Evolutionary conservation across 2,113 vertebrate genomes (phyloP), one percentile per base, ranked within the genome.

Genomic region (Poeciliopsis turrubarensis): DNA sequence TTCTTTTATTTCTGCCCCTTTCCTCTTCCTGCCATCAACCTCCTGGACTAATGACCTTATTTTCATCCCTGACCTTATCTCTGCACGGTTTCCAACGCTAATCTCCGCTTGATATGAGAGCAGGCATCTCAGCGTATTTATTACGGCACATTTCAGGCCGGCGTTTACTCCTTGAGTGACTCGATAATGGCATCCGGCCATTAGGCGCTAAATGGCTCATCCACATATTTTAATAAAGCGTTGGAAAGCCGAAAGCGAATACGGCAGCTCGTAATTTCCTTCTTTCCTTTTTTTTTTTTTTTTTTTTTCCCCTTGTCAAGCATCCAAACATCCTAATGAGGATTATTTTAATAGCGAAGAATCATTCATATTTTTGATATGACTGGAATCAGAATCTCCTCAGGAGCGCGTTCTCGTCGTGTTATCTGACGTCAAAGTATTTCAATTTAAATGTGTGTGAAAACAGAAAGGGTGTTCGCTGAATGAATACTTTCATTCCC

Each of bases 161-260:
- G 95, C 95, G 95, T 97, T 97, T 95, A 95, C 96, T 96, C 95
- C 51, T 95, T 95, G 87, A 92, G 86, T 81, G 96, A 96, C 96
- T 96, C 95, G 93, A 94, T 97, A 96, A 98, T 96, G 95, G 95
- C 96, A 96, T 95, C 95, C 94, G 94, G 96, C 96, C 95, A 97
- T 97, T 98, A 98, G 96, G 96, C 92, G 94, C 96, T 97, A 97
- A 97, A 97, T 96, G 96, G 96, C 95, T 97, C 96, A 95, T 97
- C 95, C 96, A 96, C 95, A 96, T 95, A 94, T 97, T 96, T 97
- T 96, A 97, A 97, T 97, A 96, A 96, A 97, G 95, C 95, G 95
- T 95, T 96, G 96, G 95, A 72, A 84, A 80, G 75, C 79, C 72
- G 63, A 13, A 73, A 71, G 68, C 72, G 31, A 79, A 81, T 78